These are phyloP conservation scores for Spisula solida DNA, from an alignment of 2,888 invertebrate genomes.

Conservation along the genomic window DNA sequence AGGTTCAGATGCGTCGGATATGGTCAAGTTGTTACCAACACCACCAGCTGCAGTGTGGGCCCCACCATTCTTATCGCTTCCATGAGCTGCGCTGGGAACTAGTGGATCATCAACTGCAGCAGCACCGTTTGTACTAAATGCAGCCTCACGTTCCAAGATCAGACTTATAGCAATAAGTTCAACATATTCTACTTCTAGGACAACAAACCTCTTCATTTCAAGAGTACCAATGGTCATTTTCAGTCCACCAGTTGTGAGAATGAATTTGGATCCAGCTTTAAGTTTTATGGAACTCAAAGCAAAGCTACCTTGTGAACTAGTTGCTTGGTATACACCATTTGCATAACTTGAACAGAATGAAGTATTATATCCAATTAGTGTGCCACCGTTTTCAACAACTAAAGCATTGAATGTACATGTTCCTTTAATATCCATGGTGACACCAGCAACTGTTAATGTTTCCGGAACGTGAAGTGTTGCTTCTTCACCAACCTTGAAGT, in stretches of 20 bases:
- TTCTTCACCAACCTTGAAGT: conserved; percentile 72
- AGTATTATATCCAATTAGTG: conserved; percentile 72
- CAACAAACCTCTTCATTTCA: conserved; percentile 79
- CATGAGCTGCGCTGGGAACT: conserved; percentile 68
- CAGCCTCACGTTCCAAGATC: conserved; percentile 77
- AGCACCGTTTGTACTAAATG: conserved; percentile 74
- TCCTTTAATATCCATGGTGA: conserved; percentile 73
- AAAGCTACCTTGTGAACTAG: conserved; percentile 73
- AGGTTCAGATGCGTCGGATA: conserved; percentile 69
- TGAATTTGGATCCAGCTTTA: conserved; percentile 75
- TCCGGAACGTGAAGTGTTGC: conserved; percentile 78
- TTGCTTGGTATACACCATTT: conserved; percentile 70
- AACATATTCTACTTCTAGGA: conserved; percentile 73
- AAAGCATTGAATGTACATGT: conserved; percentile 79
- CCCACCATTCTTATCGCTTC: conserved; percentile 72
- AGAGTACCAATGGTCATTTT: conserved; percentile 73
- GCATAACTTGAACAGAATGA: conserved; percentile 76
- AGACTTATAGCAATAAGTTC: conserved; percentile 74
- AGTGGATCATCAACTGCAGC: conserved; percentile 55
- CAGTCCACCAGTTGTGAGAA: conserved; percentile 71
- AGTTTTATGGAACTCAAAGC: conserved; percentile 72
- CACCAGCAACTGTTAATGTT: conserved; percentile 77
- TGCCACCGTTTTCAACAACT: conserved; percentile 75
- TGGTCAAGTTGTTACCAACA: conserved; percentile 66
- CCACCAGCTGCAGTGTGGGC: conserved; percentile 79